Evolutionary conservation across 2,113 vertebrate species (phyloP).

Genomic region (Vulpes vulpes): DNA sequence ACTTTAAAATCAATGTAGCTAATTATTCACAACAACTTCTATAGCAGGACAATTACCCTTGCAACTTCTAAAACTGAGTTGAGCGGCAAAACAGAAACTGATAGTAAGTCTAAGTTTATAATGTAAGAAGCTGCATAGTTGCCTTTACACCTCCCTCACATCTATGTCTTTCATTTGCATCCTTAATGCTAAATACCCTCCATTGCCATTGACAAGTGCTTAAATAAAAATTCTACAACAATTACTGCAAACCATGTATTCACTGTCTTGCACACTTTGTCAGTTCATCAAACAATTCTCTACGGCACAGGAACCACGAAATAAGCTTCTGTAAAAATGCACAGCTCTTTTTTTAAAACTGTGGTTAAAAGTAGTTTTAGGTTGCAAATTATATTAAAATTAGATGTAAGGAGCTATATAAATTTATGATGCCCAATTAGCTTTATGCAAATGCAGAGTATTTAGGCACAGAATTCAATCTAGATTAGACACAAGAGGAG

Average conservation of each 20-base stretch:
- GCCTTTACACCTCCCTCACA: background rate
- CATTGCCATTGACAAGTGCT: background rate
- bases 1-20: background rate
- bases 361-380: background rate
- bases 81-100: background rate
- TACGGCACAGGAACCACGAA: background rate
- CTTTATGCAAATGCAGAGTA: constrained; percentile 13
- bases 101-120: background rate
- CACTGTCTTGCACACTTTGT: background rate
- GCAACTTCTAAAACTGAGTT: background rate
- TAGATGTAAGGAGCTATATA: background rate
- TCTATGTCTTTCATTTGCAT: background rate
- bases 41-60: background rate
- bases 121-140: background rate
- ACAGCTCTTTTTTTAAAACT: background rate
- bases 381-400: background rate
- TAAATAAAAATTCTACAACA: background rate
- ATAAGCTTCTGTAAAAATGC: background rate
- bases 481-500: background rate
- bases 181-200: background rate
- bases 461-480: background rate
- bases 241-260: background rate
- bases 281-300: background rate
- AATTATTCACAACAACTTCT: background rate
- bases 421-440: background rate